Conservation (phyloP, 2,888 invertebrate genomes). For the Platycheirus albimanus region DNA sequence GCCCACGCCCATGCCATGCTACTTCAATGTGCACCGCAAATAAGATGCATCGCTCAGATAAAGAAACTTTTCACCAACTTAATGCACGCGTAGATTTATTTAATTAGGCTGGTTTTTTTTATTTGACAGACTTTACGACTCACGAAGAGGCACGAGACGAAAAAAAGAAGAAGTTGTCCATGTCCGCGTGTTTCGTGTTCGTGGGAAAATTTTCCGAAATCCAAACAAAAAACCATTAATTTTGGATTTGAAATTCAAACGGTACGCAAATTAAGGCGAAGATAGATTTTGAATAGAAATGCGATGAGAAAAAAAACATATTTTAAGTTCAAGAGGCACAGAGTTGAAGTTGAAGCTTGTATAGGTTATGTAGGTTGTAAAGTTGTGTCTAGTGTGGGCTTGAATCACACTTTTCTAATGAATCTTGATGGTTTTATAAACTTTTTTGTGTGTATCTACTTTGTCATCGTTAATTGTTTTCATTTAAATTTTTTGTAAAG, state of each 20-base stretch:
- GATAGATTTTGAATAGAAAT: constrained; percentile 2
- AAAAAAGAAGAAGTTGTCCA: constrained; percentile 10
- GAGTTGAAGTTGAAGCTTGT: too few species aligned
- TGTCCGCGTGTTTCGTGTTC: not conserved
- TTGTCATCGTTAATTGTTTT: constrained; percentile 47
- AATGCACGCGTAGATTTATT: constrained; percentile 52
- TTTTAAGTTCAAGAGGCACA: constrained; percentile 10
- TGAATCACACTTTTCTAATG: constrained; percentile 12
- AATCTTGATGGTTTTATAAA: constrained; percentile 28
- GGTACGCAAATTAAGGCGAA: constrained; percentile 14
- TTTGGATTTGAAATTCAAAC: constrained; percentile 53
- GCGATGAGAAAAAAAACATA: constrained; percentile 11
- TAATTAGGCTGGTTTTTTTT: constrained; percentile 53
- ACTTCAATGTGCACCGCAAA: constrained; percentile 19
- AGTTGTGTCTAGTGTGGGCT: constrained; percentile 18
- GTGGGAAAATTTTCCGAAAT: constrained; percentile 50
- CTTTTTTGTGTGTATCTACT: constrained; percentile 8
- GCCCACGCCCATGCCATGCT: constrained; percentile 4
- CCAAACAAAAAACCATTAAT: constrained; percentile 7
- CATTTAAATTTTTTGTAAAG: constrained; percentile 42
- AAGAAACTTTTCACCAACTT: constrained; percentile 57
- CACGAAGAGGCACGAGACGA: too few species aligned
- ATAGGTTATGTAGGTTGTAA: not conserved
- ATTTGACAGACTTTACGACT: constrained; percentile 15
- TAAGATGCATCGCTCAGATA: constrained; percentile 28